These are phyloP conservation scores for Pseudomyrmex flavicornis DNA, from an alignment of 1,140 invertebrate genomes.

Conservation along the genomic window DNA sequence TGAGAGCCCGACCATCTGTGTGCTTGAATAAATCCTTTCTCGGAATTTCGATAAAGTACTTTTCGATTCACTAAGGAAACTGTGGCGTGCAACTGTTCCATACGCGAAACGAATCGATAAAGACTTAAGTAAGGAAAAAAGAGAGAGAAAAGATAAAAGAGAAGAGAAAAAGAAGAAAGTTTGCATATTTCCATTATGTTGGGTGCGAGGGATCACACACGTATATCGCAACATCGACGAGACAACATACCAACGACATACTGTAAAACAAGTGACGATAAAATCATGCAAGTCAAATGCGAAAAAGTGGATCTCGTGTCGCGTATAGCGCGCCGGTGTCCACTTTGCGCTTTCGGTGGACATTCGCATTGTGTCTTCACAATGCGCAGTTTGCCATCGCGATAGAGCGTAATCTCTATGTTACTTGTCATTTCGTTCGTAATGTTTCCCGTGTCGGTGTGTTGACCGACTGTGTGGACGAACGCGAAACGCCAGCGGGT, in stretches of 20 bases:
- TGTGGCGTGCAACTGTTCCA: not conserved
- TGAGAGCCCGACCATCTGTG: not conserved
- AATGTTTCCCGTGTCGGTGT: constrained; percentile 33
- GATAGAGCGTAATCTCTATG: constrained; percentile 36
- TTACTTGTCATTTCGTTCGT: constrained; percentile 45
- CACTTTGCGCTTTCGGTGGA: constrained; percentile 15
- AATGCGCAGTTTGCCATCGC: not conserved
- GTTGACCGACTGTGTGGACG: not conserved
- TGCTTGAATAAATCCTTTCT: not conserved
- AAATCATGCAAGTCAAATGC: constrained; percentile 16
- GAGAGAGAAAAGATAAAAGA: not conserved
- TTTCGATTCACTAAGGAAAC: not conserved
- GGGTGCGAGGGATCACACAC: not conserved
- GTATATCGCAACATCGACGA: not conserved
- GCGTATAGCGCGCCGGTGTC: not conserved
- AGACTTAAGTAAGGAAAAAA: not conserved
- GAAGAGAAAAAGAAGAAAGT: not conserved
- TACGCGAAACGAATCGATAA: not conserved
- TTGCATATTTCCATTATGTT: not conserved
- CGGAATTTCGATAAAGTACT: not conserved
- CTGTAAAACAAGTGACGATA: constrained; percentile 16
- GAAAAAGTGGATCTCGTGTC: not conserved
- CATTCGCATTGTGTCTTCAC: constrained; percentile 12
- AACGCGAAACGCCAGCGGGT: not conserved
- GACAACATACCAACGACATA: not conserved